A percentile compares a stretch with the other conserved stretches of the same genome.
Conservation (phyloP, 1,140 invertebrate genomes). For the Euglossa dilemma region DNA sequence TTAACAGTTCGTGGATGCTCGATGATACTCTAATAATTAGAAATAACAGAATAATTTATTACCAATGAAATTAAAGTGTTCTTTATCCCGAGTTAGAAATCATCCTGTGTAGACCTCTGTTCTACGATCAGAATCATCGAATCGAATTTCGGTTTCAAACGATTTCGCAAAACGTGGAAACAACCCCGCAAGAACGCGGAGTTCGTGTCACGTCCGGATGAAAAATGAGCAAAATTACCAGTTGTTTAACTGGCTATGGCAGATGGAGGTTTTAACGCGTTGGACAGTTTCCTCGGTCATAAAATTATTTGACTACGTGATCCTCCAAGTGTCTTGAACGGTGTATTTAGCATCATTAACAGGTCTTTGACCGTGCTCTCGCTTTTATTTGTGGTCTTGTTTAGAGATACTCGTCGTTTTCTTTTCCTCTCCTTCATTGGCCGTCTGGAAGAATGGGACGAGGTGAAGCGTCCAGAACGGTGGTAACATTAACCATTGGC, state of each 20-base stretch:
- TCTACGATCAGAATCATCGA: no score
- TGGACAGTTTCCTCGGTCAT: not conserved
- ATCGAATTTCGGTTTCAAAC: not conserved
- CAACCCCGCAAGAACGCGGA: not conserved
- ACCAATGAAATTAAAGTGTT: no score
- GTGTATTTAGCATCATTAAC: not conserved
- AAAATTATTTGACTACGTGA: not conserved
- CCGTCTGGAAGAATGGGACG: not conserved
- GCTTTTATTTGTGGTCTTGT: slow-evolving; percentile 1
- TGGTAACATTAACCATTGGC: slow-evolving; percentile 1
- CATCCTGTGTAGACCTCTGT: no score
- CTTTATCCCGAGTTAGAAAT: no score
- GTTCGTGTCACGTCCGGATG: no score
- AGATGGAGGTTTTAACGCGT: not conserved
- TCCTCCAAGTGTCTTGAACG: not conserved
- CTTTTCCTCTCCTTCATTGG: not conserved
- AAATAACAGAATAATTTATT: no score
- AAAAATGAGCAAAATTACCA: not conserved
- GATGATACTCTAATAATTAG: no score
- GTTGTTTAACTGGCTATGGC: not conserved
- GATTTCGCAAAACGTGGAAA: not conserved
- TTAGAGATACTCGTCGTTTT: slow-evolving; percentile 3
- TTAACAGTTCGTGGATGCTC: no score
- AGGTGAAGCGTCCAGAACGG: not conserved
- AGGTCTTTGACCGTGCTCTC: slow-evolving; percentile 3